Base-by-base conservation (phyloP, 1,140 invertebrate genomes). In the Argopecten irradians region DNA sequence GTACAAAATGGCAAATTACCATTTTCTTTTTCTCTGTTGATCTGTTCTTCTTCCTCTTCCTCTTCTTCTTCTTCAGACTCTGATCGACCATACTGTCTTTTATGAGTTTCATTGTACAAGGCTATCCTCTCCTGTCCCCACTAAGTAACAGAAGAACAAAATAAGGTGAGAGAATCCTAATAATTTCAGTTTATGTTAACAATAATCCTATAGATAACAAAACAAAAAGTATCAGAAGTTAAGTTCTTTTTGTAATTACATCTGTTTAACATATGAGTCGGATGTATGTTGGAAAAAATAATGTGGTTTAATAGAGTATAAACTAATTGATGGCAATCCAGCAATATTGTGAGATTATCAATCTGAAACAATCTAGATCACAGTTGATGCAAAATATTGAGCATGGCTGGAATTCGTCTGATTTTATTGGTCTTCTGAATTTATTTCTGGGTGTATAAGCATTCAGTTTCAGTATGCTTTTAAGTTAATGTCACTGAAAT, bases 41-140 rank as follows among this genome's bases (percentile, higher is more conserved):
- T 87, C 41, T 85, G 86, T 86, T 84, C 55, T 39, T 91, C 87
- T 34, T 90, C 89, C 5, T 89, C 39, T 97, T 97, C 82, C 96
- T 97, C 95, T 98, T 97, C 88, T 98, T 98, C 88, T 98, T 98
- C 93, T 97, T 97, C 95, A 97, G 97, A 88, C n/a, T 71, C 85
- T 32, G 43, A 28, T 55, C 84, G 85, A 28, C 33, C 82, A 11
- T 89, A 84, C 19, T 89, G 36, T 34, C 97, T 96, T 34, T 43
- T 87, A 8, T 86, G 86, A 82, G 36, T 82, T 2, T 82, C 86
- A 87, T 83, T 83, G 32, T 87, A 82, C 16, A 85, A 85, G 28
- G 55, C 55, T 71, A 71, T 71, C 55, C 55, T 71, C 55, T 71
- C 55, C 16, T 71, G 55, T 1, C 55, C 55, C 55, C 55, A 71